Evolutionary conservation across 2,113 vertebrate species (phyloP).

Genomic region (Halcyon senegalensis): DNA sequence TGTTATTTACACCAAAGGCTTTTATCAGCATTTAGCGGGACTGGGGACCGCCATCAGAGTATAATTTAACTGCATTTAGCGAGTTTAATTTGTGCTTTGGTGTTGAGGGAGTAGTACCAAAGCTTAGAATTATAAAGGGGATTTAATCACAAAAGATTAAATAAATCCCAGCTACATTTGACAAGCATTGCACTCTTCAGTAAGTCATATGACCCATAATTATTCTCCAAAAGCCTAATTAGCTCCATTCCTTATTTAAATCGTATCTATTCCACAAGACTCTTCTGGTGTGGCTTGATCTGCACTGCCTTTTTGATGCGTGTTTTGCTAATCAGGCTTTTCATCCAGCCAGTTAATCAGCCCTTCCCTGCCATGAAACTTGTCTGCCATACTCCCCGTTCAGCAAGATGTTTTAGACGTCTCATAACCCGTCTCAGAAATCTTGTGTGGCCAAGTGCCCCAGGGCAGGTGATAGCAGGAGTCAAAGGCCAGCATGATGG

Average conservation of each 20-base stretch:
- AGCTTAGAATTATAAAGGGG: constrained; percentile 20
- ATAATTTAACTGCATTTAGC: constrained; percentile 51
- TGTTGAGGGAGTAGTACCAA: constrained; percentile 6
- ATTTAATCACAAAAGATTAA: constrained; percentile 61
- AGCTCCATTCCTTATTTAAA: background rate
- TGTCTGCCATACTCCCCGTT: background rate
- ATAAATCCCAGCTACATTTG: constrained; percentile 10
- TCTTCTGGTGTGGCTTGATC: fast-evolving
- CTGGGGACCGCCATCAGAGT: background rate
- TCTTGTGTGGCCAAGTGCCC: constrained; percentile 39
- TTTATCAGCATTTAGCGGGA: background rate
- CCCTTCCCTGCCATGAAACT: background rate
- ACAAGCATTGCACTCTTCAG: background rate
- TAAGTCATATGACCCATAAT: background rate
- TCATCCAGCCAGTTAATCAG: background rate
- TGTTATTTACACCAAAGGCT: background rate
- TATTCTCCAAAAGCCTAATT: constrained; percentile 15
- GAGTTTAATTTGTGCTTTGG: constrained; percentile 52
- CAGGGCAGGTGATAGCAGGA: background rate
- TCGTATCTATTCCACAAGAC: background rate
- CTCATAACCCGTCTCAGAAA: background rate
- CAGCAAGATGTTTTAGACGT: background rate
- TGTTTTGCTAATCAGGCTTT: background rate
- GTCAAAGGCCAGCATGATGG: constrained; percentile 41
- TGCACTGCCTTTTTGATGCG: background rate